Base-by-base conservation (phyloP, 2,797 vertebrate species). In the Antennarius maculatus region DNA sequence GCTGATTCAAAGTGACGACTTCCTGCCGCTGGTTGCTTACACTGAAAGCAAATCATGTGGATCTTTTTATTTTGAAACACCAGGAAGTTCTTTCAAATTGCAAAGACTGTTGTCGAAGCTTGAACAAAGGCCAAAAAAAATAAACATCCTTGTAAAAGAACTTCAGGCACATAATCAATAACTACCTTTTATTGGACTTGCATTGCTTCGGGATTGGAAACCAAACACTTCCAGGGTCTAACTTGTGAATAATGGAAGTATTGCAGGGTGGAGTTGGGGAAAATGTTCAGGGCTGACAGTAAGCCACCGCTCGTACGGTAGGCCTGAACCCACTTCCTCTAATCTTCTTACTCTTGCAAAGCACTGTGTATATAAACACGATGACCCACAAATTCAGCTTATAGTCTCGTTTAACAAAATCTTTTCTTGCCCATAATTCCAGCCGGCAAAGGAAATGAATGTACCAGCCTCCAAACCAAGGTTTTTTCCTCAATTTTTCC, bases 11-110 rank as follows among this genome's bases (percentile, higher is more conserved):
- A 23, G 48, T 7, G 13, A 47, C 16, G 7, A 5, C 49, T 11
- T 47, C 55, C 55, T 55, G 47, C 53, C 45, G 68, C 11, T 52
- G 34, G 14, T 47, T 23, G 15, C 34, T 42, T 51, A 31, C 16
- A 52, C 43, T 46, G n/a, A 55, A 53, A 57, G 37, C 9, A n/a
- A 56, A 41, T 41, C 41, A 13, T n/a, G 17, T 6, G 7, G 4
- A 14, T 7, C 14, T n/a, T 59, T 67, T 67, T 5, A n/a, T 61
- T 49, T 17, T 15, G 46, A 49, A 29, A 31, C 39, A 10, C 16
- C 5, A 3, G n/a, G 12, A 43, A 45, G 14, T 53, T 15, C 15
- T 4, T 18, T 12, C 12, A 4, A 37, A 13, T 13, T 17, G 15
- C 27, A 27, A 7, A 23, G 3, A 2, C 7, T 6, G 13, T 23